Evolutionary conservation across 2,797 vertebrate species (phyloP).

Genomic region (Crocodylus rhombifer): DNA sequence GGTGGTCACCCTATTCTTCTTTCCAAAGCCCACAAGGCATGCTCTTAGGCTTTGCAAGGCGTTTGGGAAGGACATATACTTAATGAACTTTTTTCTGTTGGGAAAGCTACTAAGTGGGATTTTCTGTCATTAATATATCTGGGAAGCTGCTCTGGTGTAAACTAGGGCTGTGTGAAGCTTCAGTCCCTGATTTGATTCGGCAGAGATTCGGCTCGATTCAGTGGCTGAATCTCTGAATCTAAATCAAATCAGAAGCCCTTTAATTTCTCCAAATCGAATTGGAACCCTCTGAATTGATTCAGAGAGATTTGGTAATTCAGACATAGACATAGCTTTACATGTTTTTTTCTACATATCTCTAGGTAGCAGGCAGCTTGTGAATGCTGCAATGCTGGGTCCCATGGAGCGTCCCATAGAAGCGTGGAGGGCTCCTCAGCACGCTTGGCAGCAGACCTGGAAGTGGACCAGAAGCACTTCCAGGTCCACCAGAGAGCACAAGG

Average conservation of each 20-base stretch:
- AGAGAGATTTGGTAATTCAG: no score
- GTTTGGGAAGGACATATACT: background rate
- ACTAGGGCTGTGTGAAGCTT: background rate
- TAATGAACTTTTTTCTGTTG: background rate
- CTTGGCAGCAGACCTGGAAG: no score
- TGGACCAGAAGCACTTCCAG: no score
- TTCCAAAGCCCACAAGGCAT: accelerated
- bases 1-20: background rate
- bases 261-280: no score
- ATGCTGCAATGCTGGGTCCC: no score
- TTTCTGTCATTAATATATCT: background rate
- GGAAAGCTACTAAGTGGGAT: background rate
- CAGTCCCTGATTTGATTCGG: accelerated
- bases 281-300: no score
- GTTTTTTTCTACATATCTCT: no score
- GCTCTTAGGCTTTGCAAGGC: background rate
- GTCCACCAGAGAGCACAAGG: no score
- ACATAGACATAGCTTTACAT: no score
- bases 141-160: background rate
- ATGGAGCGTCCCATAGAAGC: no score
- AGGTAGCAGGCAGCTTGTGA: no score
- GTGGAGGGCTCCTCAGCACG: no score
- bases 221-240: background rate
- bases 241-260: background rate
- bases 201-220: accelerated